Evolutionary conservation across 1,140 invertebrate species (phyloP).

Genomic region (Papilio polyxenes): DNA sequence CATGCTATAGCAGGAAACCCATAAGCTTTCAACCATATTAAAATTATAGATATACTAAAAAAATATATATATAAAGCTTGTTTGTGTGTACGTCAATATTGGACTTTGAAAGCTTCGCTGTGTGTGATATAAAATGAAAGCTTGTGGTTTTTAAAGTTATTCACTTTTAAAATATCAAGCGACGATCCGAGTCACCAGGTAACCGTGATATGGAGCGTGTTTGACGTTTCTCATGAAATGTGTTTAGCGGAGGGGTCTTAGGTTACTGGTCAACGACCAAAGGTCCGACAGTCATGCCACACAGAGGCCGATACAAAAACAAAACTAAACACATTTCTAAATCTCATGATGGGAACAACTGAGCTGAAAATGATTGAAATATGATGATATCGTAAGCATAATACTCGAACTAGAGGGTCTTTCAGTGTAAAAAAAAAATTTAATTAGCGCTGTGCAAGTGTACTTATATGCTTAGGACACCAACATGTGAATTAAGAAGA

Average conservation of each 20-base stretch:
- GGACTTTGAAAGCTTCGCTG: slow-evolving; percentile 69
- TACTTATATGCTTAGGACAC: slow-evolving; percentile 33
- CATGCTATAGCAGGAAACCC: slow-evolving; percentile 70
- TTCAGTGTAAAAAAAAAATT: not conserved
- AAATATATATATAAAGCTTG: slow-evolving; percentile 49
- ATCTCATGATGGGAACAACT: slow-evolving; percentile 35
- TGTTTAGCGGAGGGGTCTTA: slow-evolving; percentile 25
- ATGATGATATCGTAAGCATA: slow-evolving; percentile 42
- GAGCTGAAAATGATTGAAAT: slow-evolving; percentile 26
- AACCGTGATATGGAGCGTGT: slow-evolving; percentile 31
- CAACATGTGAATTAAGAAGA: slow-evolving; percentile 37
- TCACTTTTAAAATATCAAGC: slow-evolving; percentile 43
- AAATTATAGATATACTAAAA: slow-evolving; percentile 46
- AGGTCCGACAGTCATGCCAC: slow-evolving; percentile 46
- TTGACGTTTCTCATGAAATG: slow-evolving; percentile 37
- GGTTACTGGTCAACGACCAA: slow-evolving; percentile 32
- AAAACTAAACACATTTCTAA: slow-evolving; percentile 59
- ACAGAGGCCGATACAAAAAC: slow-evolving; percentile 43
- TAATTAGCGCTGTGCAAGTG: not conserved
- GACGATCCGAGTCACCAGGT: slow-evolving; percentile 38
- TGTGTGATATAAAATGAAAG: slow-evolving; percentile 62
- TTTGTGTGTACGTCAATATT: slow-evolving; percentile 71
- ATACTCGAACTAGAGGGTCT: not conserved
- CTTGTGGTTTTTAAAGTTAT: slow-evolving; percentile 64
- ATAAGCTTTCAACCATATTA: slow-evolving; percentile 72